Evolutionary conservation across 2,797 vertebrate species (phyloP), one percentile per base, ranked within the genome.

Genomic region (Phoxinus dragarum): DNA sequence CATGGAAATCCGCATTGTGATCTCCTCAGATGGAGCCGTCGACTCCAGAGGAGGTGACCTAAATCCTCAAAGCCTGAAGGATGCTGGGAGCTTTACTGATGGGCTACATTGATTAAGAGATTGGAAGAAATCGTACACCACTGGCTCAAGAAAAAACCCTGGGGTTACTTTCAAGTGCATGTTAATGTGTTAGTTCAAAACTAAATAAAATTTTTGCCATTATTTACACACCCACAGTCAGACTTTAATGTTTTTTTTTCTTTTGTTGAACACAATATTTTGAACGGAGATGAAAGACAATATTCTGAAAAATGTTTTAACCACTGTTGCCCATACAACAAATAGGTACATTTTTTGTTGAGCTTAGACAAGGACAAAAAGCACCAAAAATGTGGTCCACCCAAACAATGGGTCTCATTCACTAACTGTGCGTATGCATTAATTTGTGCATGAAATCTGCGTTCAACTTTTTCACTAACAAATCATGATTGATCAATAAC

Each of bases 31-130:
- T 75, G 69, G 27, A 42, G 64, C 34, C 3, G 72, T 54, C 44
- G 49, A 49, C 56, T 83, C 59, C 56, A 61, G 72, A 38, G 71
- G 47, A 47, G 56, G 47, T 84, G 71, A 85, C 80, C 86, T 82
- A 69, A 71, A 80, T 82, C 52, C 68, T 42, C 56, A 73, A 82
- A 86, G 80, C 66, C 81, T 86, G 42, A 42, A 84, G 82, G 82
- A 84, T 78, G 64, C 82, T 34, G 64, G 73, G 74, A 84, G 82
- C 49, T 78, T 83, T 69, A 77, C 64, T 78, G 61, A 84, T 78
- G 82, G 34, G 49, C 47, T 68, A 52, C 74, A 67, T 2, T 44
- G 47, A 69, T 74, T 44, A 82, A 61, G 73, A 68, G 36, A 73
- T 59, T 44, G n/a, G 34, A 59, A 72, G 80, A 72, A 56, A 78